Percentiles rank a stretch among this genome's conserved stretches.
Evolutionary conservation across 1,140 invertebrate genomes (phyloP).

Genomic region (Drosophila asahinai): DNA sequence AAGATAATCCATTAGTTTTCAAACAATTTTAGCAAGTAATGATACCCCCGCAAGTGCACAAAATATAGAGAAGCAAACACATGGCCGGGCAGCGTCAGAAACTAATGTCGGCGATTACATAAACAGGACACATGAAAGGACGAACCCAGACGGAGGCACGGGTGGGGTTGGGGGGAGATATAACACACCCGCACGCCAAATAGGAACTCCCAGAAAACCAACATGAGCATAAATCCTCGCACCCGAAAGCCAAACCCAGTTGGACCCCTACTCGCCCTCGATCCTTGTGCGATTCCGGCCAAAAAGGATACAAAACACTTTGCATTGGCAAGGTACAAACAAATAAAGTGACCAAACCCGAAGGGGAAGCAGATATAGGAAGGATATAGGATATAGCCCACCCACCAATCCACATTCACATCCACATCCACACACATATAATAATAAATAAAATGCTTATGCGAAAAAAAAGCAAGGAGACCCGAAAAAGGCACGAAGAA

Average conservation of each 20-base stretch:
- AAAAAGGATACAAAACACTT: slow-evolving; percentile 77
- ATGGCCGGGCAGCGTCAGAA: slow-evolving; percentile 49
- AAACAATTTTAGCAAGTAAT: not conserved
- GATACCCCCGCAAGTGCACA: slow-evolving; percentile 49
- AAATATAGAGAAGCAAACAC: slow-evolving; percentile 37
- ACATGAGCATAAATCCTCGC: slow-evolving; percentile 76
- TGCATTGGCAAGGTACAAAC: slow-evolving; percentile 71
- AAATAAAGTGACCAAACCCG: slow-evolving; percentile 80
- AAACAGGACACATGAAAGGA: slow-evolving; percentile 81
- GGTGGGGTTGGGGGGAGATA: not conserved
- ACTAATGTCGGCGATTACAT: slow-evolving; percentile 83
- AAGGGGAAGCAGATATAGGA: slow-evolving; percentile 34
- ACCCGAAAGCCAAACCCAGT: slow-evolving; percentile 58
- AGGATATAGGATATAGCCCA: slow-evolving; percentile 44
- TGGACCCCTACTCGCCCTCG: slow-evolving; percentile 8
- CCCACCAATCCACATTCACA: slow-evolving; percentile 24
- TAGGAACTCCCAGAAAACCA: slow-evolving; percentile 68
- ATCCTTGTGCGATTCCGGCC: slow-evolving; percentile 26
- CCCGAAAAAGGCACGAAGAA: slow-evolving; percentile 32
- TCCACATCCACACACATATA: slow-evolving; percentile 17
- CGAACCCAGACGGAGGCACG: slow-evolving; percentile 38
- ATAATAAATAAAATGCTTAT: slow-evolving; percentile 79
- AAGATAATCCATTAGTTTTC: not conserved
- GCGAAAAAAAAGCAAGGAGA: slow-evolving; percentile 41
- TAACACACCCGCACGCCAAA: slow-evolving; percentile 73